phyloP scores from a whole-genome alignment of 1,140 invertebrate genomes.

The Drosophila auraria region DNA sequence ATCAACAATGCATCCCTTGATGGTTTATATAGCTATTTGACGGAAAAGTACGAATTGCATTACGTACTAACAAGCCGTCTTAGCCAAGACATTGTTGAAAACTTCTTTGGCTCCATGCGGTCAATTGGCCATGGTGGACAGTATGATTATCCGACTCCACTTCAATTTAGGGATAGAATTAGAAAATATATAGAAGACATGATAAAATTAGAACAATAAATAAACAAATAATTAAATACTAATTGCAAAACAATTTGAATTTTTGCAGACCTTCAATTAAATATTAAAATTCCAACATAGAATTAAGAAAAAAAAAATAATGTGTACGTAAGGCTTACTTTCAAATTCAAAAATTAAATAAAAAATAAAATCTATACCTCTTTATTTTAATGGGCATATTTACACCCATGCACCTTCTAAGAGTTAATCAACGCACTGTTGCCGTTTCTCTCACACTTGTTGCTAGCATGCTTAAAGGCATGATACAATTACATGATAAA shows the following conservation, averaged over 20 bases:
- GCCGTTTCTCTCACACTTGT: neutral
- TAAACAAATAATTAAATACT: neutral
- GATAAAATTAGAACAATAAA: constrained; percentile 4
- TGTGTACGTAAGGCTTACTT: no score
- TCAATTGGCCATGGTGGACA: constrained; percentile 4
- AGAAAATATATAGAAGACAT: constrained; percentile 4
- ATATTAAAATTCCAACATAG: neutral
- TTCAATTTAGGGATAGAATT: constrained; percentile 4
- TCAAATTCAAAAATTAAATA: constrained; percentile 5
- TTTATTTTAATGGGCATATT: neutral
- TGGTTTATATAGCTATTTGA: neutral
- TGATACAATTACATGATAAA: no score
- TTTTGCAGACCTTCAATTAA: no score
- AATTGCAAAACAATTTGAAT: no score
- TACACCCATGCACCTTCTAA: neutral
- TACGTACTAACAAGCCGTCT: neutral
- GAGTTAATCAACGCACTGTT: neutral
- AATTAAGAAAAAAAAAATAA: no score
- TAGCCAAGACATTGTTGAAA: neutral
- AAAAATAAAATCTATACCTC: neutral
- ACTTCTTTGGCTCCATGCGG: neutral
- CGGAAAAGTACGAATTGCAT: neutral
- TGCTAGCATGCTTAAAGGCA: no score
- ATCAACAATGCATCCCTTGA: constrained; percentile 6
- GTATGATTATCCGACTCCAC: constrained; percentile 5